Percentiles rank a stretch among this genome's conserved stretches.
Evolutionary conservation across 2,797 vertebrate species (phyloP).

Genomic region (Tragopan temminckii): DNA sequence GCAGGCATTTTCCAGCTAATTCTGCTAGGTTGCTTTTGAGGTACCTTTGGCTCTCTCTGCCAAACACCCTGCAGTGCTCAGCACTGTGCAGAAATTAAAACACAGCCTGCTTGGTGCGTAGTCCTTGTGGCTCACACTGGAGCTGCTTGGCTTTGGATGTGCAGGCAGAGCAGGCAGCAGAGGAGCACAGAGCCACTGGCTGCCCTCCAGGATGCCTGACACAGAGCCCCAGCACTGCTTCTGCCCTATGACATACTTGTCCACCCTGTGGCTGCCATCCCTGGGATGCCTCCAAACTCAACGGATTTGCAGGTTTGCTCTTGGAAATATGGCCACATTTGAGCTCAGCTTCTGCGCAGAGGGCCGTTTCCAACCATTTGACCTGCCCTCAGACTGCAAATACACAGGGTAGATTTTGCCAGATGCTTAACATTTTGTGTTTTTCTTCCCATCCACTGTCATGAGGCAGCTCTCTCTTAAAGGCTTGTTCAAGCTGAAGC

Average conservation of each 20-base stretch:
- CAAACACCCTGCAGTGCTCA: background rate
- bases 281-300: background rate
- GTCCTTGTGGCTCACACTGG: background rate
- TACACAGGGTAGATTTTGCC: background rate
- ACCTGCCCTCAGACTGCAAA: background rate
- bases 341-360: background rate
- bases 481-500: background rate
- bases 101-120: background rate
- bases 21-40: background rate
- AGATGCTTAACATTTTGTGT: fast-evolving
- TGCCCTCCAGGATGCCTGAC: background rate
- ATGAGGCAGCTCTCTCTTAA: background rate
- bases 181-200: background rate
- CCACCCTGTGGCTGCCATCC: background rate
- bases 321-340: background rate
- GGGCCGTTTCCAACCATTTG: background rate
- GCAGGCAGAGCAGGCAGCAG: background rate
- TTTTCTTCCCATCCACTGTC: background rate
- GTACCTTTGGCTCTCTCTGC: background rate
- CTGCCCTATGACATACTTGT: background rate
- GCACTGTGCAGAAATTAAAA: background rate
- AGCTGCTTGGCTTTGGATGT: background rate
- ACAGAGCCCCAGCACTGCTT: background rate
- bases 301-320: background rate
- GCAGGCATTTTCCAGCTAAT: background rate